Evolutionary conservation across 2,113 vertebrate species (phyloP).

Genomic region (Dicaeum eximium): DNA sequence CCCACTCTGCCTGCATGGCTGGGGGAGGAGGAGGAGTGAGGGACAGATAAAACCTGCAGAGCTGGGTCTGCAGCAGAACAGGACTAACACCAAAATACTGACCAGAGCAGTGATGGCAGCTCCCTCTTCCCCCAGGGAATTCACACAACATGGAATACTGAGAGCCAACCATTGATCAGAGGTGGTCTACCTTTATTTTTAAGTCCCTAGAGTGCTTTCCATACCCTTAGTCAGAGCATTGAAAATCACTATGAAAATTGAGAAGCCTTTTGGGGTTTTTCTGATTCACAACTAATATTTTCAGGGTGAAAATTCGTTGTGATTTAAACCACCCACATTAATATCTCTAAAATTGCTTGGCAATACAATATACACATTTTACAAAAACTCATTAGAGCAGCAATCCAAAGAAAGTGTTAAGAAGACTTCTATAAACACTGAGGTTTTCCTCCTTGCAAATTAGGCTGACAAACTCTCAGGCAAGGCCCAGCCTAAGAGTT

Average conservation of each 20-base stretch:
- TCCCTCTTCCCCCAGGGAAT: not conserved
- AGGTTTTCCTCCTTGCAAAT: not conserved
- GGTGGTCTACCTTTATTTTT: not conserved
- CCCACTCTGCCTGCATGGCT: not conserved
- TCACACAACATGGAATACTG: rapidly evolving
- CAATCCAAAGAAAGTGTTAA: not conserved
- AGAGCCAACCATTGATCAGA: not conserved
- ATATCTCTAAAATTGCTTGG: not conserved
- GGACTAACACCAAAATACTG: not conserved
- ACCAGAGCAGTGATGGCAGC: not conserved
- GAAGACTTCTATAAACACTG: not conserved
- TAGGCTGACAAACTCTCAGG: not conserved
- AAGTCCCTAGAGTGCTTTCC: not conserved
- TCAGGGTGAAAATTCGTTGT: not conserved
- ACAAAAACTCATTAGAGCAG: not conserved
- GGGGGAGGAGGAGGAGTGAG: rapidly evolving
- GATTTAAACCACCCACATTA: rapidly evolving
- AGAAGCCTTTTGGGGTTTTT: not conserved
- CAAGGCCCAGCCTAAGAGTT: not conserved
- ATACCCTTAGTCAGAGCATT: not conserved
- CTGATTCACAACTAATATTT: not conserved
- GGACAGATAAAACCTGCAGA: not conserved
- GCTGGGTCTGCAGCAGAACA: not conserved
- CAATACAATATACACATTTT: not conserved
- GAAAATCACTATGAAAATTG: not conserved